These are phyloP conservation scores for Semnornis frantzii DNA, from an alignment of 2,113 vertebrate species.

Conservation along the genomic window DNA sequence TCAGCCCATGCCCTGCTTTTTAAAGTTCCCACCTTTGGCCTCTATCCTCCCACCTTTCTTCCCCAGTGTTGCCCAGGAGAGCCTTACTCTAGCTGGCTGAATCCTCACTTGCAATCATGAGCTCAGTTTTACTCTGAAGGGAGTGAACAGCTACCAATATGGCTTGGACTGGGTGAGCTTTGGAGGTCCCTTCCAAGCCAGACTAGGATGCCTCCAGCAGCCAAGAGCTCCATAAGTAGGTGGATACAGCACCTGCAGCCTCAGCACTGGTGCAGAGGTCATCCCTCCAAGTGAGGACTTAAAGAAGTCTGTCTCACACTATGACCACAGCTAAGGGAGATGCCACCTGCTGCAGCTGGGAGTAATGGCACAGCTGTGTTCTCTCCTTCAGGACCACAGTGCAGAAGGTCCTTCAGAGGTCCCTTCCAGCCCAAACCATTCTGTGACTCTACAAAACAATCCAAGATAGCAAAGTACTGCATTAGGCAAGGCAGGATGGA, in stretches of 20 bases:
- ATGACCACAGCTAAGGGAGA: background rate
- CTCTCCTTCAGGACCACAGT: background rate
- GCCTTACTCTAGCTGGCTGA: background rate
- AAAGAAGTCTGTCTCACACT: background rate
- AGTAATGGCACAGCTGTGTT: background rate
- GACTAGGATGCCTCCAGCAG: background rate
- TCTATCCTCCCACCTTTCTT: background rate
- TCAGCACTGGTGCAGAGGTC: background rate
- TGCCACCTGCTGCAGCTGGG: background rate
- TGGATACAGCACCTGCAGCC: background rate
- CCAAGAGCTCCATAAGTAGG: background rate
- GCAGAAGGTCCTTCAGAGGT: background rate
- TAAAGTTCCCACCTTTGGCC: background rate
- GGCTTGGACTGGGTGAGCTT: background rate
- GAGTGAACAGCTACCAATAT: background rate
- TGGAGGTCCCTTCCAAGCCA: too few relatives aligned
- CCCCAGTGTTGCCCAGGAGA: background rate
- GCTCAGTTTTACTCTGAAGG: background rate
- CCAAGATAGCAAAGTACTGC: too few relatives aligned
- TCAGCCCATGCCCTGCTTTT: slow-evolving; percentile 4
- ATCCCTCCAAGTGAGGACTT: background rate
- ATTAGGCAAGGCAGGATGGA: too few relatives aligned
- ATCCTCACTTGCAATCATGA: background rate
- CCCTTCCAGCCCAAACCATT: too few relatives aligned
- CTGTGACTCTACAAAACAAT: too few relatives aligned